Percentiles rank a stretch among this genome's conserved stretches.
Conservation (phyloP, 2,797 vertebrate species). For the Muscicapa striata region DNA sequence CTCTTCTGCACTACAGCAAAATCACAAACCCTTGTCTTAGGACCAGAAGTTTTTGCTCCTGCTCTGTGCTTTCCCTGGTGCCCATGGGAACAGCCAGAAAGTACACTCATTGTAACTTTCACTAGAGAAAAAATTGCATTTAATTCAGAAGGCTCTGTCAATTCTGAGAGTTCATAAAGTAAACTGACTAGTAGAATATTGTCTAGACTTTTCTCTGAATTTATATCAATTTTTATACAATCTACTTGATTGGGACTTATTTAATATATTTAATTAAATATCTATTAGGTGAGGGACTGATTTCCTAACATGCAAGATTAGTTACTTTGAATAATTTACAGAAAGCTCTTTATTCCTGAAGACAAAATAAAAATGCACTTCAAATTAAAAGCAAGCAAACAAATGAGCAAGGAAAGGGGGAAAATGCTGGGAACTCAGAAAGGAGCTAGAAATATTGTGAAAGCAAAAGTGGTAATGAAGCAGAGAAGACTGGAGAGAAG, state of each 20-base stretch:
- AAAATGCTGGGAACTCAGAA: not conserved
- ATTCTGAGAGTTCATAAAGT: not conserved
- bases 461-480: conserved; percentile 19
- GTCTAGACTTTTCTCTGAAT: not conserved
- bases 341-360: not conserved
- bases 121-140: not conserved
- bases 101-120: not conserved
- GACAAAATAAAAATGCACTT: not conserved
- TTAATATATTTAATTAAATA: conserved; percentile 20
- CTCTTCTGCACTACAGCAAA: not conserved
- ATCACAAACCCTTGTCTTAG: not conserved
- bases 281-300: not conserved
- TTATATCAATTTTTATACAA: not conserved
- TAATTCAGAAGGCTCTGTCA: not conserved
- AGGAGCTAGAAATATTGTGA: not conserved
- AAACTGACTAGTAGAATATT: not conserved
- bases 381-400: not conserved
- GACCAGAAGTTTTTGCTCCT: not conserved
- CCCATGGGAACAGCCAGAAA: not conserved
- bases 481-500: conserved; percentile 3
- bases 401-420: not conserved
- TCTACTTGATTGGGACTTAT: not conserved
- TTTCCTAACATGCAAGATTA: not conserved
- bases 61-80: not conserved
- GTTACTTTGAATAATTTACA: not conserved